Conservation (phyloP, 2,888 invertebrate species). For the Glaucopsyche alexis region DNA sequence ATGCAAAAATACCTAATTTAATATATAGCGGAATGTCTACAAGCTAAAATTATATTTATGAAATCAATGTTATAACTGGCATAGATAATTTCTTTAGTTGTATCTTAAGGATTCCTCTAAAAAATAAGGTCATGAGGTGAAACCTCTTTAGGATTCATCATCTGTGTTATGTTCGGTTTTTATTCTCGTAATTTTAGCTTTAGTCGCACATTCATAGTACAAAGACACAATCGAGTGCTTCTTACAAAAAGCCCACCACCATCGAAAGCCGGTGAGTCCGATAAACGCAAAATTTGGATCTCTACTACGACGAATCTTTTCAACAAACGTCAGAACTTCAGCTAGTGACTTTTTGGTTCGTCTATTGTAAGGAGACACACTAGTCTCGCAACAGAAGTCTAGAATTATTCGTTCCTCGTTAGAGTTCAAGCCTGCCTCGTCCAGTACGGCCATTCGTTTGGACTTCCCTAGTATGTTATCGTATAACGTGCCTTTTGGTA, state of each 20-base stretch:
- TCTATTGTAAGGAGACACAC: conserved; percentile 84
- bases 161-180: conserved; percentile 50
- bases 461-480: conserved; percentile 89
- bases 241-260: conserved; percentile 93
- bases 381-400: conserved; percentile 87
- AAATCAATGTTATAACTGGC: too few relatives aligned
- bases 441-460: conserved; percentile 86
- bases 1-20: too few relatives aligned
- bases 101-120: too few relatives aligned
- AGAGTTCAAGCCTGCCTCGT: conserved; percentile 82
- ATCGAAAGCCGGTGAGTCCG: conserved; percentile 86
- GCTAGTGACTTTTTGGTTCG: conserved; percentile 84
- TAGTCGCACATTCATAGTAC: conserved; percentile 53
- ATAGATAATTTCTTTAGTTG: too few relatives aligned
- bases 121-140: background rate
- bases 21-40: too few relatives aligned
- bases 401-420: conserved; percentile 83
- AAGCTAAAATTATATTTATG: too few relatives aligned
- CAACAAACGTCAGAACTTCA: conserved; percentile 83
- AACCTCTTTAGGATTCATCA: conserved; percentile 47
- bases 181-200: conserved; percentile 47
- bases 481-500: conserved; percentile 88
- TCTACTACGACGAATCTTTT: conserved; percentile 77
- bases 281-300: conserved; percentile 84
- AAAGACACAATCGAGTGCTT: conserved; percentile 86